Evolutionary conservation across 2,888 invertebrate species (phyloP).

Genomic region (Andricus curvator): DNA sequence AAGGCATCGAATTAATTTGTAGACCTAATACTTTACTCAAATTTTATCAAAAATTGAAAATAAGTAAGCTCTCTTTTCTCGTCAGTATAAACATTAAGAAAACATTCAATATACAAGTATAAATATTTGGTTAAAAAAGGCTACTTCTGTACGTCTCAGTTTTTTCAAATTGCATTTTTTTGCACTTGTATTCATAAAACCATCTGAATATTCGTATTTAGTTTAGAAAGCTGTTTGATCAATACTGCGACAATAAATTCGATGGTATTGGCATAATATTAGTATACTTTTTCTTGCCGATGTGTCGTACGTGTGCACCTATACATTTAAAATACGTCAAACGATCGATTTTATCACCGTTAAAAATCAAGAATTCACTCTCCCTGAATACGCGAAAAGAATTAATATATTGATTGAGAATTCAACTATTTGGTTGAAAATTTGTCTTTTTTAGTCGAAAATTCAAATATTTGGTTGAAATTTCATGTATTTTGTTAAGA

Average conservation of each 20-base stretch:
- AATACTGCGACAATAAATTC: constrained; percentile 20
- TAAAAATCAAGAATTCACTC: background rate
- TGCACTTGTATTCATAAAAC: background rate
- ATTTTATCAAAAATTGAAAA: background rate
- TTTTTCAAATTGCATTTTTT: background rate
- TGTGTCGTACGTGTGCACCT: background rate
- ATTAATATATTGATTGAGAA: too few relatives aligned
- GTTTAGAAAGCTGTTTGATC: constrained; percentile 28
- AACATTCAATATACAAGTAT: background rate
- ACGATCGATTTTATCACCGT: background rate
- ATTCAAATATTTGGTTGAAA: too few relatives aligned
- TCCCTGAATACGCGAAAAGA: background rate
- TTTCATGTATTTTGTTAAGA: too few relatives aligned
- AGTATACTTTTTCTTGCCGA: background rate
- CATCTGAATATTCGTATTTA: background rate
- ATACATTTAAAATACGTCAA: background rate
- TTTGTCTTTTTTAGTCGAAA: too few relatives aligned
- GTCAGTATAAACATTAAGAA: background rate
- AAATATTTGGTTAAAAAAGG: background rate
- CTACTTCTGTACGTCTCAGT: background rate
- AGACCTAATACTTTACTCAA: background rate
- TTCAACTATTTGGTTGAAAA: too few relatives aligned
- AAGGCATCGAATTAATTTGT: too few relatives aligned
- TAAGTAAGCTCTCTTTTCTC: background rate
- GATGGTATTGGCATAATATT: constrained; percentile 3